Conservation (phyloP, 2,888 invertebrate species). For the Peribatodes rhomboidaria region DNA sequence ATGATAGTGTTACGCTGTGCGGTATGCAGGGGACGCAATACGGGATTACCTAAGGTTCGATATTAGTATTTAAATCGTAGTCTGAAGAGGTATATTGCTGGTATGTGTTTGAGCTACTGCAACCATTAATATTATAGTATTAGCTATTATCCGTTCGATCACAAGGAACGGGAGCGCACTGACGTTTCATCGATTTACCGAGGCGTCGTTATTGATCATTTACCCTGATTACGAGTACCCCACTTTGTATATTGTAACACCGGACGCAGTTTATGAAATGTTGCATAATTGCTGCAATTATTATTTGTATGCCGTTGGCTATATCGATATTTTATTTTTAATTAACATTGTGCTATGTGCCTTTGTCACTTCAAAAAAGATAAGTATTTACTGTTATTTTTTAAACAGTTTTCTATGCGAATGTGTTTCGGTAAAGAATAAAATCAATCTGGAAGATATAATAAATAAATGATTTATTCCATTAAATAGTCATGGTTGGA, state of each 20-base stretch:
- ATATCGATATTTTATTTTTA: constrained; percentile 52
- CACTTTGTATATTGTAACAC: constrained; percentile 54
- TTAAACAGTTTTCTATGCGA: too few relatives aligned
- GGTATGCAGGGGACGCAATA: not conserved
- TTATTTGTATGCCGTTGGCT: constrained; percentile 51
- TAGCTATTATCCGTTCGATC: constrained; percentile 66
- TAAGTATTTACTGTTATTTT: not conserved
- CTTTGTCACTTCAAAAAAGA: not conserved
- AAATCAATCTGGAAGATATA: too few relatives aligned
- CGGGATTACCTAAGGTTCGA: not conserved
- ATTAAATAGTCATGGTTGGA: not conserved
- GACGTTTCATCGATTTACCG: constrained; percentile 68
- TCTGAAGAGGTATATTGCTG: not conserved
- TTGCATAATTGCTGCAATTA: constrained; percentile 61
- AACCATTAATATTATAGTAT: constrained; percentile 20
- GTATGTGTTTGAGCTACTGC: constrained; percentile 29
- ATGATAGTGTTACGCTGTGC: too few relatives aligned
- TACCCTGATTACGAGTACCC: constrained; percentile 62
- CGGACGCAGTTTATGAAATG: constrained; percentile 58
- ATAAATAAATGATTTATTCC: too few relatives aligned
- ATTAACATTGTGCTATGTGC: constrained; percentile 41
- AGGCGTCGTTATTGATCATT: constrained; percentile 65
- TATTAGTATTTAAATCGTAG: not conserved
- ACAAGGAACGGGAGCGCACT: constrained; percentile 57
- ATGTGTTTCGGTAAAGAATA: too few relatives aligned